Base-by-base conservation (phyloP, 2,113 vertebrate species). In the Eurypyga helias region DNA sequence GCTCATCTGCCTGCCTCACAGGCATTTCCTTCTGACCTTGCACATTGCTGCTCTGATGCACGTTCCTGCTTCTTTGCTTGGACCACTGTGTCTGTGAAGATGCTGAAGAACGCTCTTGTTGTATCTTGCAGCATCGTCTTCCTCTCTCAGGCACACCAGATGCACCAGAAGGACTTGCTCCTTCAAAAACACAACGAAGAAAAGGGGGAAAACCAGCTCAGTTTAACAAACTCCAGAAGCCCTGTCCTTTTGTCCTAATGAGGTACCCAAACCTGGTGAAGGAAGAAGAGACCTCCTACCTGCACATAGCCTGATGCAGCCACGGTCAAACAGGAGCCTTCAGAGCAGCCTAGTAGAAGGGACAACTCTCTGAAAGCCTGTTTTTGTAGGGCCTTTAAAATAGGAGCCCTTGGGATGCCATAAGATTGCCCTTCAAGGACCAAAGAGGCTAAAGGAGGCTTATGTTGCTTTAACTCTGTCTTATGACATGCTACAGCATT, bases 401-500 rank as follows among this genome's bases (percentile, higher is more conserved):
- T 4, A 69, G 62, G 36, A 88, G 70, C 66, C 89, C 60, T 85
- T 52, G 71, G 78, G 58, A 80, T 62, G 54, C 54, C 2, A 1
- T 7, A 4, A 38, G 31, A 7, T 49, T 88, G 92, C 67, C 92
- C 93, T 94, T 83, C 55, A 43, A 83, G 95, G 82, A 66, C 75
- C n/a, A 26, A 10, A 5, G 62, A 61, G 31, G 81, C 81, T 93
- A 67, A 48, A 72, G 58, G 58, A 69, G 82, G 78, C 73, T 96
- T 93, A 91, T 61, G 45, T 25, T 67, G 62, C 70, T 90, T 93
- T 85, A 83, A 28, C 73, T 88, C 85, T 54, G 90, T 49, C 83
- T 96, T 86, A 57, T 17, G 55, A 82, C 82, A 64, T 46, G 64
- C 61, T 79, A 61, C 57, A 65, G 51, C 65, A 73, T 76, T 91